These are phyloP conservation scores for Triops longicaudatus DNA, from an alignment of 1,140 invertebrate species.

Conservation along the genomic window DNA sequence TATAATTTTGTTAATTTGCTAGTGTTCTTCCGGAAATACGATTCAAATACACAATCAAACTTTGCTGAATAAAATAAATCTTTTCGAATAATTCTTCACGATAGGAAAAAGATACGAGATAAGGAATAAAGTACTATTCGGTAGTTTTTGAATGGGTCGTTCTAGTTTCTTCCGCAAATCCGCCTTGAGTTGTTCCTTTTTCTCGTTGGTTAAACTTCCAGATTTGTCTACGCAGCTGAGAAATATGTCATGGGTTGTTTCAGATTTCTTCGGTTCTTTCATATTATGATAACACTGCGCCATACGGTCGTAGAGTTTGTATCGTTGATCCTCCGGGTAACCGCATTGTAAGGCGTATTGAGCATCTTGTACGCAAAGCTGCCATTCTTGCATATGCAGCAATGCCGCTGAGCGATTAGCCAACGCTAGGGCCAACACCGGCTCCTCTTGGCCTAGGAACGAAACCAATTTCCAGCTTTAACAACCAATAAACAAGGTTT, in stretches of 20 bases:
- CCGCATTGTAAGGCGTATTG: constrained; percentile 53
- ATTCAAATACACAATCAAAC: too few relatives aligned
- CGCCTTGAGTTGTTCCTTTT: background rate
- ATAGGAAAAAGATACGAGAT: too few relatives aligned
- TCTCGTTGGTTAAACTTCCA: constrained; percentile 35
- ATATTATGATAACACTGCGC: constrained; percentile 66
- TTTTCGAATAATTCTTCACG: too few relatives aligned
- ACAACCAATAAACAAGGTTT: background rate
- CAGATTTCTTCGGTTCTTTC: constrained; percentile 56
- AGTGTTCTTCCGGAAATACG: too few relatives aligned
- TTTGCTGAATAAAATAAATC: too few relatives aligned
- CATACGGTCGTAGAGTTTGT: constrained; percentile 65
- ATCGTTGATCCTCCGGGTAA: constrained; percentile 62
- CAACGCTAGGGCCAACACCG: constrained; percentile 60
- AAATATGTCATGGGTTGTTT: constrained; percentile 53
- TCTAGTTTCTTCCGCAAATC: background rate
- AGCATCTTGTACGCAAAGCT: constrained; percentile 59
- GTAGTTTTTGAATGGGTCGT: background rate
- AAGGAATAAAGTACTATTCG: background rate
- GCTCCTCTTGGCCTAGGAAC: background rate
- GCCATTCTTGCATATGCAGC: constrained; percentile 64
- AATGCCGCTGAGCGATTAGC: constrained; percentile 81
- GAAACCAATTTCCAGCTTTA: background rate
- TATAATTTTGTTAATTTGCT: too few relatives aligned
- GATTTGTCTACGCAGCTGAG: constrained; percentile 54